Evolutionary conservation across 2,113 vertebrate species (phyloP).

Genomic region (Petromus typicus): DNA sequence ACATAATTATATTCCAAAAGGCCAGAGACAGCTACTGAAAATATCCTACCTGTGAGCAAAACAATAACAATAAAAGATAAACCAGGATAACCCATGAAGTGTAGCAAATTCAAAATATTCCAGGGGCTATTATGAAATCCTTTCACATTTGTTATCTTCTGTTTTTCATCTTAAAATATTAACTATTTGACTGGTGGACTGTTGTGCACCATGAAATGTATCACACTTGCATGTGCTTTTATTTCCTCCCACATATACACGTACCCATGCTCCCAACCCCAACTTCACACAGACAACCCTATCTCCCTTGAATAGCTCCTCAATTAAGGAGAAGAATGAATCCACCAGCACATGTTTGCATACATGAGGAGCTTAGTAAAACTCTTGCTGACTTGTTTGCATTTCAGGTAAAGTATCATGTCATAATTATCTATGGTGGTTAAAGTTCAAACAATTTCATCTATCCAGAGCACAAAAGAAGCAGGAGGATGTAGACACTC

Average conservation of each 20-base stretch:
- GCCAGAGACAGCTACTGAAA: constrained; percentile 76
- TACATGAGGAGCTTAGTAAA: neutral
- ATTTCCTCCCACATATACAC: neutral
- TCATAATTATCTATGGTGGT: neutral
- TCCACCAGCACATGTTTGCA: neutral
- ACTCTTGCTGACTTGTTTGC: neutral
- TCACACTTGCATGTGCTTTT: neutral
- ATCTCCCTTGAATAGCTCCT: neutral
- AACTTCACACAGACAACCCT: neutral
- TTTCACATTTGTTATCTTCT: constrained; percentile 27
- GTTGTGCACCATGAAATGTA: neutral
- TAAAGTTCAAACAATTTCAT: neutral
- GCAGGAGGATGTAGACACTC: neutral
- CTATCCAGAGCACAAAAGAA: neutral
- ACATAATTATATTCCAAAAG: constrained; percentile 80
- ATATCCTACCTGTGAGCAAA: constrained; percentile 61
- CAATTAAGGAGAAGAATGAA: neutral
- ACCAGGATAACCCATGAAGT: constrained; percentile 15
- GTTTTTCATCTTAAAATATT: constrained; percentile 43
- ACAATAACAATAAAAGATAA: constrained; percentile 54
- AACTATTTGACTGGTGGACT: neutral
- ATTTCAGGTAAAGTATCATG: neutral
- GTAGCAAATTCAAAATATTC: neutral
- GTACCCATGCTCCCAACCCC: neutral
- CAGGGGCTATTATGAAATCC: neutral